A percentile compares a stretch with the other conserved stretches of the same genome.
Evolutionary conservation across 1,140 invertebrate genomes (phyloP).

Genomic region (Planococcus citri): DNA sequence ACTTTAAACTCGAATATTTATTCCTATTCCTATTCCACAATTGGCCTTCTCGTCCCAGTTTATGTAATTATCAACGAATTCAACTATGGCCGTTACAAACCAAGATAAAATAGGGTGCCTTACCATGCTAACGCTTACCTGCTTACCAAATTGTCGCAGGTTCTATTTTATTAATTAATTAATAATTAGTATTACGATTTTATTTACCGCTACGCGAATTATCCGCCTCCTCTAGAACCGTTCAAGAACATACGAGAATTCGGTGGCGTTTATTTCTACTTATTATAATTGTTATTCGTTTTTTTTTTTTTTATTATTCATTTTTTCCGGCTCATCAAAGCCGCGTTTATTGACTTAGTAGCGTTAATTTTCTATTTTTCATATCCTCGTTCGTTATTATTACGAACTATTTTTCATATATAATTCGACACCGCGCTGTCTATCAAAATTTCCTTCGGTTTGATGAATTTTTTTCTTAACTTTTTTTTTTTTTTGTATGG

Average conservation of each 20-base stretch:
- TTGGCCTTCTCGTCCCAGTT: not conserved
- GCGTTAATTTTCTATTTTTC: conserved; percentile 7
- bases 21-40: no score
- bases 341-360: not conserved
- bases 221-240: not conserved
- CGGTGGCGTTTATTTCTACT: conserved; percentile 6
- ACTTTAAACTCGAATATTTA: not conserved
- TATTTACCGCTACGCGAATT: not conserved
- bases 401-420: not conserved
- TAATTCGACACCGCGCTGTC: not conserved
- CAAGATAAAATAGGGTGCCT: not conserved
- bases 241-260: not conserved
- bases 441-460: not conserved
- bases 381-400: not conserved
- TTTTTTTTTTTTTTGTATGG: not conserved
- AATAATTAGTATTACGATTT: not conserved
- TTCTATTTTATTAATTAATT: not conserved
- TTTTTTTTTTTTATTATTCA: not conserved
- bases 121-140: conserved; percentile 2
- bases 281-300: conserved; percentile 7
- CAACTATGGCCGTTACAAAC: not conserved
- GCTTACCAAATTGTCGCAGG: not conserved
- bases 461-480: no score
- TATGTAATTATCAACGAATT: not conserved
- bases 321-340: not conserved